A percentile compares a stretch with the other conserved stretches of the same genome.
Conservation (phyloP, 2,888 invertebrate genomes). For the Seira musarum region DNA sequence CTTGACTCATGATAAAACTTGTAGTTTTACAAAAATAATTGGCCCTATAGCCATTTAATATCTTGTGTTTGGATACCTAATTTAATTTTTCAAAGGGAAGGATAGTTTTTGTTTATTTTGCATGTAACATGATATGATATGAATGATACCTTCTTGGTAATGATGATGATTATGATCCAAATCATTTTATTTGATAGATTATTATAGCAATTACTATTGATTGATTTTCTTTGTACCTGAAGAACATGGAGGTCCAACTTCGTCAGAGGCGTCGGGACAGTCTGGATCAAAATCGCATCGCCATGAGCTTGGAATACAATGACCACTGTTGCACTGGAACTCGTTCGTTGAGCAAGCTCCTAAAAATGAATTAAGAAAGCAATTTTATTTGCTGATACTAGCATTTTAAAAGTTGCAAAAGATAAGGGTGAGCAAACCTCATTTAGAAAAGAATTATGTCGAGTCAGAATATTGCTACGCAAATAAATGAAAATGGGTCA, state of each 20-base stretch:
- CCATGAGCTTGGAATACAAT: constrained; percentile 62
- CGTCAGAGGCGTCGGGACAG: constrained; percentile 51
- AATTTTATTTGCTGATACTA: too few species aligned
- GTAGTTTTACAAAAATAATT: too few species aligned
- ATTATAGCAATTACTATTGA: neutral
- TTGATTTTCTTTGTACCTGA: constrained; percentile 46
- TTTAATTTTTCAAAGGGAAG: neutral
- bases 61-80: neutral
- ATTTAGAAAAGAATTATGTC: too few species aligned
- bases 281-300: constrained; percentile 60
- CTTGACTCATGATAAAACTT: neutral
- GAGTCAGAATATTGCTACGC: too few species aligned
- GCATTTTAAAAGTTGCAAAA: too few species aligned
- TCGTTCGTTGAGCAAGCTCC: constrained; percentile 66
- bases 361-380: constrained; percentile 10
- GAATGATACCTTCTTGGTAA: neutral
- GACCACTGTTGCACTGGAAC: constrained; percentile 60
- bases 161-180: neutral
- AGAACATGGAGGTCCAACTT: constrained; percentile 42
- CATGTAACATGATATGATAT: neutral
- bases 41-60: neutral
- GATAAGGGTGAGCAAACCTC: too few species aligned
- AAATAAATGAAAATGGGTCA: too few species aligned
- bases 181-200: too few species aligned
- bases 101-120: neutral